Evolutionary conservation across 2,113 vertebrate genomes (phyloP).

Genomic region (Mormyrus iriodes): DNA sequence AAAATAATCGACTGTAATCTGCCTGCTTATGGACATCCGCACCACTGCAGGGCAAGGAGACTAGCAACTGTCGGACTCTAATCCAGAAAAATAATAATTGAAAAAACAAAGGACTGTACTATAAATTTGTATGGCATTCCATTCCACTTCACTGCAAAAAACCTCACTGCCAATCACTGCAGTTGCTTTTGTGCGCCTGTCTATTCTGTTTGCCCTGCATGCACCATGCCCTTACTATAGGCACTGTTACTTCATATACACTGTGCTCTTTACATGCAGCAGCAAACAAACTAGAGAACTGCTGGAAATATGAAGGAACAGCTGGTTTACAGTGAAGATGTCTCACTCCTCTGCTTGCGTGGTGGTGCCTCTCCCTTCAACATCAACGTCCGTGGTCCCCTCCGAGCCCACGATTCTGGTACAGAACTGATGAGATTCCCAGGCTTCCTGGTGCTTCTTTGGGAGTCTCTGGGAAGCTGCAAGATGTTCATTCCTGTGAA

Average conservation of each 20-base stretch:
- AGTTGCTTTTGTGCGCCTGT: background rate
- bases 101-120: background rate
- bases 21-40: background rate
- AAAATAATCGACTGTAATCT: background rate
- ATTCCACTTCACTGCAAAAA: background rate
- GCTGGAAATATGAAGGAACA: background rate
- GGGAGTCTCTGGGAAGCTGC: constrained; percentile 33
- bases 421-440: constrained; percentile 48
- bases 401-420: constrained; percentile 42
- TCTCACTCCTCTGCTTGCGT: background rate
- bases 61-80: background rate
- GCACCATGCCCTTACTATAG: background rate
- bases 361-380: background rate
- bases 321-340: background rate
- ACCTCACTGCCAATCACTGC: background rate
- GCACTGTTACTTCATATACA: background rate
- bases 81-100: background rate
- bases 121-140: background rate
- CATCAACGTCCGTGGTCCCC: constrained; percentile 34
- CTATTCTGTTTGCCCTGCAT: background rate
- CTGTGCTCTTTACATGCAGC: background rate
- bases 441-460: constrained; percentile 48
- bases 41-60: background rate
- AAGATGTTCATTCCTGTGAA: constrained; percentile 27
- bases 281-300: background rate